Conservation (phyloP, 2,797 vertebrate species). For the Pseudopleuronectes americanus region DNA sequence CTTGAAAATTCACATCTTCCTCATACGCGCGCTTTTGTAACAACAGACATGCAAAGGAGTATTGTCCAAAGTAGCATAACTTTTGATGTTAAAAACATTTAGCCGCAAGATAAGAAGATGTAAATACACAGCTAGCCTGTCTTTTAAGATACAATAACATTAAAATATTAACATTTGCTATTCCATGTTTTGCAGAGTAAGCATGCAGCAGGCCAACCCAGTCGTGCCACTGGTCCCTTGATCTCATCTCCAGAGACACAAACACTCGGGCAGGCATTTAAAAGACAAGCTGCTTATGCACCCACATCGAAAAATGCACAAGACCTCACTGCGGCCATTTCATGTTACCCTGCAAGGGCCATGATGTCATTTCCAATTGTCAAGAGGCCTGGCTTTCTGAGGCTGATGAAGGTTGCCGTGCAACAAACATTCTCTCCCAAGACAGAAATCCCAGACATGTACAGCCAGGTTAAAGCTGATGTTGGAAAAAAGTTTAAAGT, state of each 20-base stretch:
- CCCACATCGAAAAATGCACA: not conserved
- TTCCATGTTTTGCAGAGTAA: too few species aligned
- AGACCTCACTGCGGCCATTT: constrained; percentile 17
- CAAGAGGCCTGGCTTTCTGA: constrained; percentile 14
- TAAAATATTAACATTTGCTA: too few species aligned
- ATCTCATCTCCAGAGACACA: not conserved
- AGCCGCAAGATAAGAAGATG: too few species aligned
- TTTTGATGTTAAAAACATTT: too few species aligned
- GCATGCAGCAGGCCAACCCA: too few species aligned
- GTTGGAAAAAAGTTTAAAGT: not conserved
- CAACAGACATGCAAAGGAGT: too few species aligned
- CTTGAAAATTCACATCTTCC: too few species aligned
- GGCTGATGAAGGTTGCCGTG: not conserved
- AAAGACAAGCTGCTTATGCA: not conserved
- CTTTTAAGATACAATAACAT: too few species aligned
- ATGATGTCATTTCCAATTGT: constrained; percentile 20
- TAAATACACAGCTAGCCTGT: too few species aligned
- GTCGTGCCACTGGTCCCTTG: too few species aligned
- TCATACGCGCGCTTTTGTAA: too few species aligned
- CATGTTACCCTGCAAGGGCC: constrained; percentile 13
- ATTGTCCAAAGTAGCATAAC: too few species aligned
- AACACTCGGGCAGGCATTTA: not conserved
- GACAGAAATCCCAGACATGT: constrained; percentile 1
- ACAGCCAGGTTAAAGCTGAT: not conserved
- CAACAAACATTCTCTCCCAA: not conserved